Base-by-base conservation (phyloP, 2,797 vertebrate genomes). In the Pterois miles region DNA sequence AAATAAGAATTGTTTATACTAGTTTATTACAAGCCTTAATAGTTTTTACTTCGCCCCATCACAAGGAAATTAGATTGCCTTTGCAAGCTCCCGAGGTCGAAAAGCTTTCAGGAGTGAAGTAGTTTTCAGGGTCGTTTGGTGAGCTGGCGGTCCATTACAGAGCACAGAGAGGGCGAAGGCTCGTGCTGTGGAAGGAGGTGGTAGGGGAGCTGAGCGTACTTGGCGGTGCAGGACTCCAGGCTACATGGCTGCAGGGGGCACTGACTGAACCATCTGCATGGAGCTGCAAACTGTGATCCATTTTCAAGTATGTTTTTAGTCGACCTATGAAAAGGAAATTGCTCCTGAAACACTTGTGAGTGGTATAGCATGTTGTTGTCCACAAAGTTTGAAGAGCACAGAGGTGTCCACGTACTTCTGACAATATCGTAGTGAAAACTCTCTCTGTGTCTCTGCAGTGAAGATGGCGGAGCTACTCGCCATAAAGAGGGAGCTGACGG, bases 11-110 rank as follows among this genome's bases (percentile, higher is more conserved):
- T 90, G 92, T 93, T 94, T 93, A 93, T 93, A 92, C 89, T 88
- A 83, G 85, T 93, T 93, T 93, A 94, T 95, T 93, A 92, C 89
- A 92, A 93, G 88, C 86, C 88, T 88, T 93, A 92, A 93, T 94
- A 92, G 94, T 89, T 93, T 93, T 92, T 88, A 92, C 89, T 93
- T 88, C 81, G 63, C 78, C 87, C 80, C 86, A 90, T 94, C 85
- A 82, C 83, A 57, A 66, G 76, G 74, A 85, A 91, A 93, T 93
- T 87, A 92, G 89, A 94, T 93, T 93, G 92, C 85, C 93, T 94
- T 93, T 93, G 88, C 82, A 8, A 84, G 88, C 88, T 87, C 74
- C 77, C 36, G 86, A 94, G 92, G 93, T 94, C 88, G 81, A 78
- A 91, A 77, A 86, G 91, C 88, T 84, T 85, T 87, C 81, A 82